A percentile compares a stretch with the other conserved stretches of the same genome.
These are phyloP conservation scores for Episyrphus balteatus DNA, from an alignment of 1,140 invertebrate species.

Conservation along the genomic window DNA sequence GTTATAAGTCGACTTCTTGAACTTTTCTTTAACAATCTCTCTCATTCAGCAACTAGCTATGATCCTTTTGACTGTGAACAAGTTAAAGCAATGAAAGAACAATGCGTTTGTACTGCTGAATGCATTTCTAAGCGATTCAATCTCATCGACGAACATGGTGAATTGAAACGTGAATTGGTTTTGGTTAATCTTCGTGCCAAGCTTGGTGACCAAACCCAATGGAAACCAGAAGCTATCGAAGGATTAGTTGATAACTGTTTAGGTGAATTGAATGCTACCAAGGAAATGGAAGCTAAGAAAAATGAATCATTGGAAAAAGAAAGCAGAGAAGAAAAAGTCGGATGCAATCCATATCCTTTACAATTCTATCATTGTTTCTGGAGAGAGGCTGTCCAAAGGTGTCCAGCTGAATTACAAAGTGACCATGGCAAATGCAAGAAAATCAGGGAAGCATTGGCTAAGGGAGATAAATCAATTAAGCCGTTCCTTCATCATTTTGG, in stretches of 20 bases:
- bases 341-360: constrained; percentile 5
- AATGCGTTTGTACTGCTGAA: constrained; percentile 8
- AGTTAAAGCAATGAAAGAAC: constrained; percentile 6
- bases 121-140: constrained; percentile 4
- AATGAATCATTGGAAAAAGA: background rate
- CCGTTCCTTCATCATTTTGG: constrained; percentile 4
- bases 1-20: background rate
- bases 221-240: constrained; percentile 3
- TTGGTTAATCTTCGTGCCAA: background rate
- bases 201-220: background rate
- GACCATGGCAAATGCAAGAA: constrained; percentile 6
- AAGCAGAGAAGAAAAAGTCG: too few relatives aligned
- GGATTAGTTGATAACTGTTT: constrained; percentile 8
- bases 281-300: background rate
- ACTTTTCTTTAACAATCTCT: background rate
- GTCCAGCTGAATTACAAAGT: constrained; percentile 7
- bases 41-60: background rate
- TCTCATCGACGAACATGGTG: constrained; percentile 5
- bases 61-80: constrained; percentile 11
- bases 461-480: constrained; percentile 3
- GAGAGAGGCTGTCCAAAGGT: constrained; percentile 6
- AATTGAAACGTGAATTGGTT: constrained; percentile 6
- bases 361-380: constrained; percentile 7
- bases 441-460: constrained; percentile 2
- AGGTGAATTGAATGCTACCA: background rate